Conservation (phyloP, 2,113 vertebrate genomes). For the Ceuthmochares aereus region DNA sequence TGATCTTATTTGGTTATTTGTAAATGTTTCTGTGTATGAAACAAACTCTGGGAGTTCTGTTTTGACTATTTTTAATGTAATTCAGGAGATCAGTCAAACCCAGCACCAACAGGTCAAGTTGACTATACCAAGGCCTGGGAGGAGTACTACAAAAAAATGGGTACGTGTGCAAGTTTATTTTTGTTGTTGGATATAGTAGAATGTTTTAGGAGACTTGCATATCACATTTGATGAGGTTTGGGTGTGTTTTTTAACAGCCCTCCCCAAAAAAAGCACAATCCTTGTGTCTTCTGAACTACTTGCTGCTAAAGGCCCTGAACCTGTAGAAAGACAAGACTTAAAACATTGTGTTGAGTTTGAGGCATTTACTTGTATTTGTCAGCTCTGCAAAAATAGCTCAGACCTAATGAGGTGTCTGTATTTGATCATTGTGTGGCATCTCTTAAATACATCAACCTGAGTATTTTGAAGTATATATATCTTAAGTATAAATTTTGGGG, state of each 20-base stretch:
- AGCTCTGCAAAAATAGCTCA: not conserved
- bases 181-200: not conserved
- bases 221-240: not conserved
- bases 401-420: not conserved
- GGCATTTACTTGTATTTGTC: not conserved
- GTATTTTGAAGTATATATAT: not conserved
- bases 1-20: not conserved
- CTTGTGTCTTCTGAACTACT: not conserved
- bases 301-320: not conserved
- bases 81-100: constrained; percentile 95
- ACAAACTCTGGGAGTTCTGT: not conserved
- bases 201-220: not conserved
- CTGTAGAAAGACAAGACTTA: not conserved
- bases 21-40: not conserved
- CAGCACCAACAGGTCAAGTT: constrained; percentile 96
- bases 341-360: not conserved
- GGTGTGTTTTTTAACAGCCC: not conserved
- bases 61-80: not conserved
- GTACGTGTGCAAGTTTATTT: constrained; percentile 75
- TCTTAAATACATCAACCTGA: not conserved
- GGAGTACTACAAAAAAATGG: constrained; percentile 99
- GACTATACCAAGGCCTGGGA: constrained; percentile 99
- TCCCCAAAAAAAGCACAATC: fast-evolving
- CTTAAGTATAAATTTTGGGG: not conserved
- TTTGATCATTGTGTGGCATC: not conserved